Base-by-base conservation (phyloP, 2,888 invertebrate species). In the Epinotia bilunana region DNA sequence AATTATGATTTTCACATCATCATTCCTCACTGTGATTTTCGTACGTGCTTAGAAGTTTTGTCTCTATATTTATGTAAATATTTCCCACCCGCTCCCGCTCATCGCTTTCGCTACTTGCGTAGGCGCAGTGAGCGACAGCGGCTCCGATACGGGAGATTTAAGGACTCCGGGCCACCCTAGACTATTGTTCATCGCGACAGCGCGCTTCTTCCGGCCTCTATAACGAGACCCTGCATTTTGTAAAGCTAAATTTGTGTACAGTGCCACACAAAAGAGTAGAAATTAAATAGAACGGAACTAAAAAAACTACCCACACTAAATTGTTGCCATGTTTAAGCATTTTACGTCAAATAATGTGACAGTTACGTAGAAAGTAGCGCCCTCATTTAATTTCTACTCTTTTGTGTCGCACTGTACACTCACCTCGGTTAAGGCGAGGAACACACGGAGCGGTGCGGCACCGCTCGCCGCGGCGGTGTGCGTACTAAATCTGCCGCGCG, bases 71-170 rank as follows among this genome's bases (percentile, higher is more conserved):
- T 0, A 33, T 33, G 33, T 33, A 6, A 33, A 33, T 16, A 53
- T 16, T 53, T 53, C 9, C 53, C 12, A 18, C 16, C n/a, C 74
- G 70, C 70, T 49, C 49, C 53, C 28, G 53, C 61, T 28, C 7
- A 11, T 61, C 18, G 11, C 65, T 61, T 46, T 4, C 23, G 11
- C 53, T 55, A n/a, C 9, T 33, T 71, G 74, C 74, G 74, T 67
- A 71, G 71, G 74, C 74, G 65, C 65, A 71, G 43, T 75, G 74
- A 71, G 71, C 18, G 74, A 71, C 71, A 71, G 64, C 23, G 46
- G 33, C 74, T 57, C 69, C 57, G 74, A 74, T 74, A 74, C 65
- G 65, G 65, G 61, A 75, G 71, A 75, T 75, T 71, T 75, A 75
- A 74, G 69, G 65, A 18, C 74, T 39, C n/a, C 18, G 28, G 43